Percentiles rank a stretch among this genome's conserved stretches.
These are phyloP conservation scores for Megatriorchis doriae DNA, from an alignment of 2,113 vertebrate genomes.

Conservation along the genomic window DNA sequence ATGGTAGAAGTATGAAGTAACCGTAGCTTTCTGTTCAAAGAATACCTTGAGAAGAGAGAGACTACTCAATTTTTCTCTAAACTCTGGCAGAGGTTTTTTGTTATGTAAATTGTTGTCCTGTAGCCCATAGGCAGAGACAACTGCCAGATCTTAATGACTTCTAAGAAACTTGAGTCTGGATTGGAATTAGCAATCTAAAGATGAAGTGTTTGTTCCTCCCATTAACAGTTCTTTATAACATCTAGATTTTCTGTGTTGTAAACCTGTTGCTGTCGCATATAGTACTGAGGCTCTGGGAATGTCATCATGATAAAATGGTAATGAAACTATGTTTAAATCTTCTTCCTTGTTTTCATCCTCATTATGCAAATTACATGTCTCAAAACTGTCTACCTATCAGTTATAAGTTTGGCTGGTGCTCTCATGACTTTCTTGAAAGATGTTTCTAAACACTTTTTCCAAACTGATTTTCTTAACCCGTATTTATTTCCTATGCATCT, in stretches of 20 bases:
- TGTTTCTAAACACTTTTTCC: slow-evolving; percentile 10
- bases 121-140: not conserved
- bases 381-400: slow-evolving; percentile 16
- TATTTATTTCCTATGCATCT: not conserved
- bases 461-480: not conserved
- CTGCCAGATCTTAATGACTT: not conserved
- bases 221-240: not conserved
- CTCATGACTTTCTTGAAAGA: not conserved
- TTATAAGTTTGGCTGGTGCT: slow-evolving; percentile 19
- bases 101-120: not conserved
- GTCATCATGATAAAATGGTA: not conserved
- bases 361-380: slow-evolving; percentile 14
- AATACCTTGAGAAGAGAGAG: not conserved
- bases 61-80: not conserved
- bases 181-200: not conserved
- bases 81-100: not conserved
- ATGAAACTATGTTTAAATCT: slow-evolving; percentile 25
- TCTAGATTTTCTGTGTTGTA: not conserved
- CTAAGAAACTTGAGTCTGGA: not conserved
- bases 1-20: not conserved
- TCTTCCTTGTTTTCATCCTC: slow-evolving; percentile 1
- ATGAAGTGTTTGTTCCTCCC: not conserved
- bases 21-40: not conserved
- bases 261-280: not conserved
- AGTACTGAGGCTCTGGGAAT: not conserved